Evolutionary conservation across 2,113 vertebrate genomes (phyloP), one percentile per base, ranked within the genome.

Genomic region (Phylloscopus trochiloides): DNA sequence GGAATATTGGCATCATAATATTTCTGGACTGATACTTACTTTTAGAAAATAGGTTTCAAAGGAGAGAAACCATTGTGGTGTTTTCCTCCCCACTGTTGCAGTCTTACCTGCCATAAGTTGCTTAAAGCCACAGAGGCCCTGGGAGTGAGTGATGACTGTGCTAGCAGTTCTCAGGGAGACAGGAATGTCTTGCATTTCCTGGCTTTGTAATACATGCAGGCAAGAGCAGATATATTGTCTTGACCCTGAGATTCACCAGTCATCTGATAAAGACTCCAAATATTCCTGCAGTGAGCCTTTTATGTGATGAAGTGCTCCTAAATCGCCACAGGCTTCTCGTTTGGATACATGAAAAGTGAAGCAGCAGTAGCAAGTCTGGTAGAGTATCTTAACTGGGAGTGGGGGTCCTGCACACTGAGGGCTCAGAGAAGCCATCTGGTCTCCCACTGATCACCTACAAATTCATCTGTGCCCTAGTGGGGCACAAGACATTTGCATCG

Each of bases 401-500:
- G 25, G 24, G n/a, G 19, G 6, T 7, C 13, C 43, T 73, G 42
- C 55, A 74, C 8, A 7, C 10, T 51, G 22, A 36, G 52, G 50
- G 34, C 74, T 87, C 54, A 47, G 81, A 87, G 62, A 50, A 85
- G 25, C 54, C 47, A 31, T 76, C 68, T 81, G 51, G 7, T 54
- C 43, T 80, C 55, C 54, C 61, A 68, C 22, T 73, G 77, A 58
- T 62, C 66, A 75, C 70, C 61, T 76, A 32, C 26, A 82, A 54
- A 78, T 78, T 75, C 10, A 26, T 74, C 28, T 89, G 24, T 61
- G 50, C 32, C 36, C 13, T 42, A 10, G 9, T 32, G 32, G 32
- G n/a, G 62, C 40, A n/a, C 1, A 3, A 66, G 29, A 62, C 26
- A 22, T 70, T 68, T 89, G 12, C 58, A 62, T 8, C 0, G 0